These are phyloP conservation scores for Patella caerulea DNA, from an alignment of 2,888 invertebrate species.

Conservation along the genomic window DNA sequence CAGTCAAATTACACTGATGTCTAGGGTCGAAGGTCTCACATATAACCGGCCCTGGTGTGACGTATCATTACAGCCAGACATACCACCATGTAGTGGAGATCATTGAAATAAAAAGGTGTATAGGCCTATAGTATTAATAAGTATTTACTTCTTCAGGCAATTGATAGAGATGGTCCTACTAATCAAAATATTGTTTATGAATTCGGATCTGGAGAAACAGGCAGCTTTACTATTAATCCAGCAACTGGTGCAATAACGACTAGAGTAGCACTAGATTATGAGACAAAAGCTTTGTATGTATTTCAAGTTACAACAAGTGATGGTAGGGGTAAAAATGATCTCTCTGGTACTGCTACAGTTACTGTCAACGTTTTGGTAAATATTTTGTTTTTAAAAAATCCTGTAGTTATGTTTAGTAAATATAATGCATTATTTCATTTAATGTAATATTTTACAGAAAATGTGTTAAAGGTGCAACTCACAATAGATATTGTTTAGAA, in stretches of 20 bases:
- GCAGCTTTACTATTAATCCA: constrained; percentile 45
- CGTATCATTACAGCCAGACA: no score
- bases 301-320: constrained; percentile 56
- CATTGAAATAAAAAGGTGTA: no score
- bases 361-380: constrained; percentile 45
- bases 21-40: no score
- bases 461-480: no score
- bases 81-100: no score
- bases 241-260: constrained; percentile 46
- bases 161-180: constrained; percentile 34
- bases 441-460: no score
- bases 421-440: no score
- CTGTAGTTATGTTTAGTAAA: no score
- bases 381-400: background rate
- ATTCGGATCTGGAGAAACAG: constrained; percentile 37
- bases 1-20: no score
- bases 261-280: constrained; percentile 49
- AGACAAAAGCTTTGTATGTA: constrained; percentile 41
- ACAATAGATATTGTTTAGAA: no score
- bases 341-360: constrained; percentile 49
- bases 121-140: no score
- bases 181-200: constrained; percentile 27
- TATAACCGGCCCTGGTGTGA: no score
- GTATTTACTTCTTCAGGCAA: constrained; percentile 33
- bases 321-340: constrained; percentile 36